A percentile compares a stretch with the other conserved stretches of the same genome.
phyloP scores from a whole-genome alignment of 2,888 invertebrate genomes.

The Lepidochitona cinerea region DNA sequence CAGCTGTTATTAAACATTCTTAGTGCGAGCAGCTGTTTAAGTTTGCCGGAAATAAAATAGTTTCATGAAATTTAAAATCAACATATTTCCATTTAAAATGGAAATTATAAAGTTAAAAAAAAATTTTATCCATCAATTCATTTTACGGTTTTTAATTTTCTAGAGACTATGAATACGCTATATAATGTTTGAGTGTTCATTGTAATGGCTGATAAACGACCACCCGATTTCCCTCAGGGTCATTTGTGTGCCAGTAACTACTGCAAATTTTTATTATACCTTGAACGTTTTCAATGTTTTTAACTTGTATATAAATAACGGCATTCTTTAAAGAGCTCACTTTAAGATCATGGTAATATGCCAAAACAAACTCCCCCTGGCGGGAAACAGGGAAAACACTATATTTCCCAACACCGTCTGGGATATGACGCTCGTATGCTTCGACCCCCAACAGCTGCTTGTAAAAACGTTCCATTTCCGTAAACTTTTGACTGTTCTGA shows the following conservation, averaged over 20 bases:
- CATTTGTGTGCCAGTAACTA: slow-evolving; percentile 80
- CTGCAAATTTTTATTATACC: slow-evolving; percentile 95
- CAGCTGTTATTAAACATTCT: no score
- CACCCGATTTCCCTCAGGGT: slow-evolving; percentile 90
- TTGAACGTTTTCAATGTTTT: slow-evolving; percentile 78
- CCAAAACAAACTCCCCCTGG: slow-evolving; percentile 16
- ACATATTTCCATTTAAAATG: no score
- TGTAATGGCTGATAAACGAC: slow-evolving; percentile 97
- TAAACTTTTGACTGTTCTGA: slow-evolving; percentile 15
- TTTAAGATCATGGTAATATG: slow-evolving; percentile 11
- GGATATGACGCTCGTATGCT: slow-evolving; percentile 6
- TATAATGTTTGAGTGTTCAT: no score
- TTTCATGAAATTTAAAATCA: no score
- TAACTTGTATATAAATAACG: slow-evolving; percentile 18
- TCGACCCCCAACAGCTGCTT: slow-evolving; percentile 12
- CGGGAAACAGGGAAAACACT: slow-evolving; percentile 16
- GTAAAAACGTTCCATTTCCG: slow-evolving; percentile 21
- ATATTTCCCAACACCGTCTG: slow-evolving; percentile 3
- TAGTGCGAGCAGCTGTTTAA: no score
- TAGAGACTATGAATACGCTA: no score
- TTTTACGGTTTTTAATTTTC: no score
- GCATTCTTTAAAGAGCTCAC: slow-evolving; percentile 17
- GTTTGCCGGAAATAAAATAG: no score
- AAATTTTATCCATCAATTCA: no score
- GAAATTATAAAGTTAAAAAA: no score